These are phyloP conservation scores for Drosophila arizonae DNA, from an alignment of 1,140 invertebrate genomes.

Conservation along the genomic window DNA sequence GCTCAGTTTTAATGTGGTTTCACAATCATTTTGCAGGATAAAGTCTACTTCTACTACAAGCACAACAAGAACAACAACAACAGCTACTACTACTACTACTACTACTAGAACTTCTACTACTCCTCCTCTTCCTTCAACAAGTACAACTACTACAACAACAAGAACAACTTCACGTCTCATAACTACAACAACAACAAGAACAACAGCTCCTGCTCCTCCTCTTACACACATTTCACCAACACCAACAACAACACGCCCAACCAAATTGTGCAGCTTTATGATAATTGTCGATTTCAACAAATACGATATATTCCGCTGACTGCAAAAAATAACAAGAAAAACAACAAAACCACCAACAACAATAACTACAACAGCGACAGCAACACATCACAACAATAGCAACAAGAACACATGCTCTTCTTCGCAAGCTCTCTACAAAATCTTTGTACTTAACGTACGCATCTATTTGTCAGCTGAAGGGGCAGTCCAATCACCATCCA, in stretches of 20 bases:
- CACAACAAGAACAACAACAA: slow-evolving; percentile 73
- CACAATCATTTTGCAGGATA: slow-evolving; percentile 83
- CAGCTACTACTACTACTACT: slow-evolving; percentile 65
- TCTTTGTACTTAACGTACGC: slow-evolving; percentile 21
- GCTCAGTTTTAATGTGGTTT: slow-evolving; percentile 81
- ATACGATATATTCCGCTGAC: slow-evolving; percentile 74
- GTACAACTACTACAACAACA: slow-evolving; percentile 68
- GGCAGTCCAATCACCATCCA: slow-evolving; percentile 19
- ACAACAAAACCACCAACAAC: slow-evolving; percentile 26
- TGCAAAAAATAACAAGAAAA: slow-evolving; percentile 24
- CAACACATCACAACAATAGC: slow-evolving; percentile 25
- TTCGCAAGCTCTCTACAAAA: slow-evolving; percentile 29
- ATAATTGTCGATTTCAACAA: slow-evolving; percentile 63
- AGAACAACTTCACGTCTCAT: slow-evolving; percentile 78
- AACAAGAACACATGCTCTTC: slow-evolving; percentile 24
- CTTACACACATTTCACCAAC: slow-evolving; percentile 76
- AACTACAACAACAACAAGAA: slow-evolving; percentile 66
- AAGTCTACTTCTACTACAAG: slow-evolving; percentile 81
- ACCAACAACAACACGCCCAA: slow-evolving; percentile 40
- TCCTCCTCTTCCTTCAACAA: slow-evolving; percentile 77
- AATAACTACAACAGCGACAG: slow-evolving; percentile 32
- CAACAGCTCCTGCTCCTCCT: slow-evolving; percentile 73
- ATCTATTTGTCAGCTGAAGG: slow-evolving; percentile 17
- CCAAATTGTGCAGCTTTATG: slow-evolving; percentile 53
- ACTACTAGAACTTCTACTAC: slow-evolving; percentile 79